Percentiles rank a stretch among this genome's conserved stretches.
These are phyloP conservation scores for Pogonomyrmex barbatus DNA, from an alignment of 1,140 invertebrate genomes.

Conservation along the genomic window DNA sequence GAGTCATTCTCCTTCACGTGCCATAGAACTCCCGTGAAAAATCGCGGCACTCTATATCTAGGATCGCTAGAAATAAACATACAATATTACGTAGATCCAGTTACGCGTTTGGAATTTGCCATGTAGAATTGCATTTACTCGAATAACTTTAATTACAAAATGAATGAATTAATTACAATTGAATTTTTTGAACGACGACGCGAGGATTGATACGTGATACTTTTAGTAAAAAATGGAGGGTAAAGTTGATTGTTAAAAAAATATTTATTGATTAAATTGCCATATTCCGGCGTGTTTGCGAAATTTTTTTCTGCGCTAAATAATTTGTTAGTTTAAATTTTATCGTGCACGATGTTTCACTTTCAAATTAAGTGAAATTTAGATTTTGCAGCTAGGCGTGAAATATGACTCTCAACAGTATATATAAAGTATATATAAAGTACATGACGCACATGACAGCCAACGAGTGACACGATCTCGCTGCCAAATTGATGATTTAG, in stretches of 20 bases:
- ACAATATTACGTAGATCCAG: background rate
- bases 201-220: background rate
- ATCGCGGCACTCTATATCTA: background rate
- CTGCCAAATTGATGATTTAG: slow-evolving; percentile 40
- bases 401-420: slow-evolving; percentile 17
- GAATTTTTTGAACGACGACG: too few relatives aligned
- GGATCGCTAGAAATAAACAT: background rate
- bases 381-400: background rate
- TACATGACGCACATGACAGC: slow-evolving; percentile 6
- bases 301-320: background rate
- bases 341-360: too few relatives aligned
- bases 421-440: background rate
- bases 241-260: background rate
- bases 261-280: background rate
- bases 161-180: too few relatives aligned
- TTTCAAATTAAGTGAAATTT: background rate
- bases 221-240: background rate
- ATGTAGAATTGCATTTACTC: too few relatives aligned
- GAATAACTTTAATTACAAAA: too few relatives aligned
- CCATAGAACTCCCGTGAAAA: background rate
- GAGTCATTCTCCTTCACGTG: background rate
- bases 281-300: background rate
- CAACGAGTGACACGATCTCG: background rate
- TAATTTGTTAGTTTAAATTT: background rate
- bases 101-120: too few relatives aligned